Evolutionary conservation across 2,113 vertebrate species (phyloP).

Genomic region (Pica pica): DNA sequence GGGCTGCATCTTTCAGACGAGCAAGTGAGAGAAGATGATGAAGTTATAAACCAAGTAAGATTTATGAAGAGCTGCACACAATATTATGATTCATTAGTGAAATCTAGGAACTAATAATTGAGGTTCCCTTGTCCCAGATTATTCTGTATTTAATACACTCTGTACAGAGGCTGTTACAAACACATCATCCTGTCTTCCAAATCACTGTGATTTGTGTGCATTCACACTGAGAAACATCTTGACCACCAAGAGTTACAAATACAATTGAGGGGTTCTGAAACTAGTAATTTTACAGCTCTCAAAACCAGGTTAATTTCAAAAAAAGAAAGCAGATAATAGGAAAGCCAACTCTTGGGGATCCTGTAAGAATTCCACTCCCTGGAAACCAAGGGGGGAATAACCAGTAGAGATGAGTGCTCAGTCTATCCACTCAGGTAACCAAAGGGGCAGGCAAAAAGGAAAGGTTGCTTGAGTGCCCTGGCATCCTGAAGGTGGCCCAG

Average conservation of each 20-base stretch:
- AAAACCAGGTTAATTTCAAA: neutral
- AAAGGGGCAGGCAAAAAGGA: neutral
- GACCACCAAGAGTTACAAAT: neutral
- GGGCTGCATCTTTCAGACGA: neutral
- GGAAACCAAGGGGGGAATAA: neutral
- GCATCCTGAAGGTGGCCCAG: neutral
- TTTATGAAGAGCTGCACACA: neutral
- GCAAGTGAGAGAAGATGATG: neutral
- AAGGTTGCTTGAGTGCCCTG: neutral
- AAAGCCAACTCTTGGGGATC: neutral
- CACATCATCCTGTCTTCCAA: neutral
- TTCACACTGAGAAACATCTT: neutral
- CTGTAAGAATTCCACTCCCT: neutral
- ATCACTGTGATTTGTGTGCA: neutral
- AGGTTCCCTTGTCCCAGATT: neutral
- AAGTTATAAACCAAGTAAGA: neutral
- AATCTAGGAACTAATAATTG: neutral
- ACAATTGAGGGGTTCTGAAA: neutral
- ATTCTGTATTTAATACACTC: neutral
- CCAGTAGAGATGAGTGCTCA: accelerated
- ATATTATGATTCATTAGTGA: neutral
- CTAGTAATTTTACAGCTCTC: neutral
- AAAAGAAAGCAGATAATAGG: neutral
- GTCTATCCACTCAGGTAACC: neutral
- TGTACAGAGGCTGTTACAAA: neutral